These are phyloP conservation scores for Diadema setosum DNA, from an alignment of 35 echinoderm and acorn worm species.

Conservation along the genomic window DNA sequence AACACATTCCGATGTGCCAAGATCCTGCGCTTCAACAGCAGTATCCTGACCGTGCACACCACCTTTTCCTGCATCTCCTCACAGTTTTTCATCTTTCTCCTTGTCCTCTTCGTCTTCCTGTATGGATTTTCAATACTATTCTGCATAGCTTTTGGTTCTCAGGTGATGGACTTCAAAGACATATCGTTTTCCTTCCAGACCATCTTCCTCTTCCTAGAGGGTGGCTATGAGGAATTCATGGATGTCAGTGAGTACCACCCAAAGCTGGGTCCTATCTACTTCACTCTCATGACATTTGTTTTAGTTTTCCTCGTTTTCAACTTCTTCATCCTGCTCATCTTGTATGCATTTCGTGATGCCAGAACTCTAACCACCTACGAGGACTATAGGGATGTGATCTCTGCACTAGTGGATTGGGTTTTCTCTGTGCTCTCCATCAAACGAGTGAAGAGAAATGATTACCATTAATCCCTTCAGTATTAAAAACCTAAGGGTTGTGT, in stretches of 20 bases:
- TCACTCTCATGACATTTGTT: slow-evolving; percentile 22
- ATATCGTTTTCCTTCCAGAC: slow-evolving; percentile 35
- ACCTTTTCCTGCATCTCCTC: slow-evolving; percentile 22
- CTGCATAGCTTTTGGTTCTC: slow-evolving; percentile 35
- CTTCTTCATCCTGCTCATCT: slow-evolving; percentile 50
- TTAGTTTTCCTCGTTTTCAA: slow-evolving; percentile 68
- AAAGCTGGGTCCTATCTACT: slow-evolving; percentile 23
- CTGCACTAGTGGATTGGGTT: slow-evolving; percentile 47
- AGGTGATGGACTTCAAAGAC: slow-evolving; percentile 47
- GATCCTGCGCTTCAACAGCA: slow-evolving; percentile 77
- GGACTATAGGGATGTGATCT: slow-evolving; percentile 51
- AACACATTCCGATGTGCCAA: slow-evolving; percentile 73
- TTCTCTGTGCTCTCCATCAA: slow-evolving; percentile 49
- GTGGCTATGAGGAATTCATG: slow-evolving; percentile 51
- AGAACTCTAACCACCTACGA: background rate
- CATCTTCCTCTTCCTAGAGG: slow-evolving; percentile 58
- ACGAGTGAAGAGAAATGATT: background rate
- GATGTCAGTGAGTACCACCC: slow-evolving; percentile 37
- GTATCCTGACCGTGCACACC: slow-evolving; percentile 57
- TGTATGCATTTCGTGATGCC: slow-evolving; percentile 35
- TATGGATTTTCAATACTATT: slow-evolving; percentile 33
- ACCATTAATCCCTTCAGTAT: background rate
- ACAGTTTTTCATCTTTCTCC: background rate
- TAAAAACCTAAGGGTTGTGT: background rate
- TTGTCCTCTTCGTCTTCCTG: slow-evolving; percentile 15